These are phyloP conservation scores for Philhelius pedissequus DNA, from an alignment of 2,888 invertebrate genomes.

Conservation along the genomic window DNA sequence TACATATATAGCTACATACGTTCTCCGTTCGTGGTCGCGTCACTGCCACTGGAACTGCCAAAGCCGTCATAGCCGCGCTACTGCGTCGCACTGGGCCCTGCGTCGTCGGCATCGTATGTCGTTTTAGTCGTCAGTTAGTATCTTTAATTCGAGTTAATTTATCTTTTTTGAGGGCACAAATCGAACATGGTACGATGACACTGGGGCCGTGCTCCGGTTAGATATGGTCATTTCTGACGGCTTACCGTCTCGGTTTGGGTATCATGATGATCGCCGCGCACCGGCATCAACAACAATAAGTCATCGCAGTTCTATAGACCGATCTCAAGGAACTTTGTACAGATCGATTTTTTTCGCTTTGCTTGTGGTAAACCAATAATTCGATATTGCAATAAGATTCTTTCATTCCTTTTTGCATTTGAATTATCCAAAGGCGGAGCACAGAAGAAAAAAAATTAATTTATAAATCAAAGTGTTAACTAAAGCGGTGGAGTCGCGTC, in stretches of 20 bases:
- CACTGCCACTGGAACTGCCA: background rate
- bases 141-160: constrained; percentile 63
- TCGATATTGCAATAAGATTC: constrained; percentile 25
- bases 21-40: background rate
- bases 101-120: background rate
- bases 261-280: constrained; percentile 26
- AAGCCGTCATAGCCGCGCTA: background rate
- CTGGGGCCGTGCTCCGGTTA: constrained; percentile 55
- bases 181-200: constrained; percentile 63
- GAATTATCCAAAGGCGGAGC: constrained; percentile 9
- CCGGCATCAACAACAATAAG: background rate
- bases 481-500: background rate
- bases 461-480: constrained; percentile 30
- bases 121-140: constrained; percentile 47
- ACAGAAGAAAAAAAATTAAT: background rate
- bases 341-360: constrained; percentile 14
- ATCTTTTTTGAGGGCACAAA: constrained; percentile 64
- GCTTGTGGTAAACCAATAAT: constrained; percentile 21
- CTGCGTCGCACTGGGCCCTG: no score
- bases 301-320: background rate
- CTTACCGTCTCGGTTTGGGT: constrained; percentile 60
- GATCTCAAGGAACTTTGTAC: constrained; percentile 22
- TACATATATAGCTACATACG: no score
- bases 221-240: constrained; percentile 67
- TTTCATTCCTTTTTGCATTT: constrained; percentile 34